Conservation (phyloP, 2,113 vertebrate species). For the Uria aalge region DNA sequence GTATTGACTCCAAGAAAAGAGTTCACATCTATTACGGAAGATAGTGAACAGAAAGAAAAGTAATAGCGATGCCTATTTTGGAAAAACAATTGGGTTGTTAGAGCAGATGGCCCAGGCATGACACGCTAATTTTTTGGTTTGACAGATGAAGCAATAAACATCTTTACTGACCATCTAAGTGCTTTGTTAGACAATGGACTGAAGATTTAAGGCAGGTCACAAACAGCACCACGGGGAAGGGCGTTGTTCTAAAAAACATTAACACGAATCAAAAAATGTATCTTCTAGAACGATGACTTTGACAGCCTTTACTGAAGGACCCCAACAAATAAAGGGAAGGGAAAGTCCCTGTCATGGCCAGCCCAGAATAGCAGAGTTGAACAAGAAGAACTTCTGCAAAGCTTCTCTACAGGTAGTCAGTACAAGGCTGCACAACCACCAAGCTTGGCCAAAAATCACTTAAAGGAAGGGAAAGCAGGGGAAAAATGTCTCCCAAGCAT, state of each 20-base stretch:
- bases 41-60: neutral
- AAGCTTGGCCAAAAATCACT: neutral
- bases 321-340: neutral
- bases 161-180: neutral
- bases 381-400: neutral
- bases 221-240: neutral
- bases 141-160: neutral
- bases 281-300: neutral
- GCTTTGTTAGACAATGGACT: neutral
- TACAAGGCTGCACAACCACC: neutral
- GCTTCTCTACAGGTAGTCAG: neutral
- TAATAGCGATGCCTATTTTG: neutral
- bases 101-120: neutral
- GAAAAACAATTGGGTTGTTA: neutral
- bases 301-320: neutral
- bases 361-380: neutral
- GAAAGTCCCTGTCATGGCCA: neutral
- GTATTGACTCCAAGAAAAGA: neutral
- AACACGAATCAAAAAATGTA: neutral
- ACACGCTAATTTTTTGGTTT: neutral
- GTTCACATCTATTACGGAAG: neutral
- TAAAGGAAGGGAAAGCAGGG: neutral
- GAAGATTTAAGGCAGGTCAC: neutral
- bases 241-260: neutral
- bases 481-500: neutral